Base-by-base conservation (phyloP, 2,797 vertebrate species). In the Darevskia mixta region DNA sequence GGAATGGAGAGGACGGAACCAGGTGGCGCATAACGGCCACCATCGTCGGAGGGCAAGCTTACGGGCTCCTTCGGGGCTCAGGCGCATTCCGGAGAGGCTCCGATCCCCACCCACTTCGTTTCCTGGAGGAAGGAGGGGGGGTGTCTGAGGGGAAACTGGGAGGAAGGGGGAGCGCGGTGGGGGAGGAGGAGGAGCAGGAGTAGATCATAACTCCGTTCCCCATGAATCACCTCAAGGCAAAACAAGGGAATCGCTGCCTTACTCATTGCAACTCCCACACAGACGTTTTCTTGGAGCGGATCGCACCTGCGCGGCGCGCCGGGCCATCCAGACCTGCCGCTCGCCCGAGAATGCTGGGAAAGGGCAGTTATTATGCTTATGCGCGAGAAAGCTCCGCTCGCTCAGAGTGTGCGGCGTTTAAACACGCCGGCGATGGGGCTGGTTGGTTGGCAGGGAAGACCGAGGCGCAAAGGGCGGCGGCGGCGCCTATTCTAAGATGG, bases 281-380 rank as follows among this genome's bases (percentile, higher is more conserved):
- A 2, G 20, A 9, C 8, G 4, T 20, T 27, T n/a, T 32, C 9
- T 64, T 23, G 41, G 23, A 1, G 43, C 38, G n/a, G 32, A 45
- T 73, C 86, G 2, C 86, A 87, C 86, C 79, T 87, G 86, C 5
- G 27, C 15, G 72, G 15, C 1, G 18, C 10, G 35, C 41, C 32
- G 25, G 5, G 9, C 17, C 38, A 23, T n/a, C 73, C 73, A 2
- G 41, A 25, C 3, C 75, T 4, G 49, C 82, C 67, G 58, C 76
- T 9, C 76, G 5, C 11, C n/a, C 17, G 15, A 55, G 85, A 45
- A 86, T 86, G 43, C 45, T n/a, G 81, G 87, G 66, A 88, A 64
- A 88, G 61, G 35, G 86, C 61, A 69, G 25, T 55, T 77, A 35
- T 35, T 35, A 35, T 35, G 35, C 35, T 35, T 35, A 69, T 4